phyloP scores from a whole-genome alignment of 2,113 vertebrate species.

The Cacatua alba region DNA sequence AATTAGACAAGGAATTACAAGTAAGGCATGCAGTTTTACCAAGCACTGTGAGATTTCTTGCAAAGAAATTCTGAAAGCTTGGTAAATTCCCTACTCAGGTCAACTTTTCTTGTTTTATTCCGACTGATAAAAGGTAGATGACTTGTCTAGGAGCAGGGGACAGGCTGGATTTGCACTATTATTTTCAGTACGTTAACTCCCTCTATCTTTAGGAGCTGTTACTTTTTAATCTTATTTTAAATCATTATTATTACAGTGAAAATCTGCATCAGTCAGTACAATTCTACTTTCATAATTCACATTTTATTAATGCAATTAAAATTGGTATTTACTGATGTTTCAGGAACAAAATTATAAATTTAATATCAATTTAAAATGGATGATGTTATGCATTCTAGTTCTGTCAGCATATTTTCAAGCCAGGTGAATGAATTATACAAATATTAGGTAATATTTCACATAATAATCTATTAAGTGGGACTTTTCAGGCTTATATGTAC shows the following conservation, averaged over 20 bases:
- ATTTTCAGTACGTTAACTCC: constrained; percentile 10
- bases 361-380: constrained; percentile 38
- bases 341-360: constrained; percentile 34
- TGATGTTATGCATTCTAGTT: not conserved
- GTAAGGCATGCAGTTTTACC: not conserved
- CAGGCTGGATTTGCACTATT: not conserved
- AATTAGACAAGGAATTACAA: not conserved
- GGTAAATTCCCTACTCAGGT: not conserved
- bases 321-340: constrained; percentile 36
- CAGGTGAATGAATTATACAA: constrained; percentile 33
- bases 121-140: not conserved
- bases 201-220: constrained; percentile 4
- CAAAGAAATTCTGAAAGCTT: not conserved
- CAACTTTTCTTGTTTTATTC: not conserved
- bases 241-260: not conserved
- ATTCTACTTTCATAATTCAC: constrained; percentile 10
- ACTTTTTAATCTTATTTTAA: constrained; percentile 35
- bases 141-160: not conserved
- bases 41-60: not conserved
- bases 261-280: constrained; percentile 18
- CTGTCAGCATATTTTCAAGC: constrained; percentile 43
- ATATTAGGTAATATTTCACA: constrained; percentile 31
- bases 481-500: not conserved
- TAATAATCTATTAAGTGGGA: not conserved
- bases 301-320: constrained; percentile 61